These are phyloP conservation scores for Perca flavescens DNA, from an alignment of 2,113 vertebrate species.

Conservation along the genomic window DNA sequence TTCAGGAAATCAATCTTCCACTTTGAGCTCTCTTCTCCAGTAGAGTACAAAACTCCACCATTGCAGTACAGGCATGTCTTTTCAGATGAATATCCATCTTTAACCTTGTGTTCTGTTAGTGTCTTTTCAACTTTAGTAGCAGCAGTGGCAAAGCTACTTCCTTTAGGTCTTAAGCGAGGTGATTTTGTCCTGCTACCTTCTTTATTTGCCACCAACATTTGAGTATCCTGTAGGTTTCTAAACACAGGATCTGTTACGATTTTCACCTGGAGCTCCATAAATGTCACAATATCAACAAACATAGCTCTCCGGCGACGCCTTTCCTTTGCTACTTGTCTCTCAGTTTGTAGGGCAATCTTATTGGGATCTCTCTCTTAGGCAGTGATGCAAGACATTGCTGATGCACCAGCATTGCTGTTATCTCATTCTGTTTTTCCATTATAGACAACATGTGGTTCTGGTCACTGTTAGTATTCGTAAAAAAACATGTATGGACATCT, in stretches of 20 bases:
- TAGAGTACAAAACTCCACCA: neutral
- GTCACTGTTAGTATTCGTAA: no score
- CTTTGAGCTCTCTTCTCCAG: neutral
- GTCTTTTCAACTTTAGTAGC: neutral
- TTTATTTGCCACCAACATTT: neutral
- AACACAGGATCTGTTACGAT: neutral
- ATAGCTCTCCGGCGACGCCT: neutral
- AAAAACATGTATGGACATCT: no score
- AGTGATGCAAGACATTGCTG: neutral
- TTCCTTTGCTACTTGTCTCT: neutral
- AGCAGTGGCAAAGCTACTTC: neutral
- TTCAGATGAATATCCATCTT: neutral
- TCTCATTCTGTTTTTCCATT: no score
- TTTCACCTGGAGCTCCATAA: neutral
- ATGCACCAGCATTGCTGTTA: no score
- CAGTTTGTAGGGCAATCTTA: neutral
- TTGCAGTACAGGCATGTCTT: neutral
- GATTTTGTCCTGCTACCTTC: neutral
- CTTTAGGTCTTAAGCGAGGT: neutral
- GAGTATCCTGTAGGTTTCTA: neutral
- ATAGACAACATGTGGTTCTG: no score
- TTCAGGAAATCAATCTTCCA: constrained; percentile 11
- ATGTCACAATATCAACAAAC: neutral
- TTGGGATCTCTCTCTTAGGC: neutral
- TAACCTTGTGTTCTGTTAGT: neutral